A percentile compares a stretch with the other conserved stretches of the same genome.
These are phyloP conservation scores for Scaptomyza graminum DNA, from an alignment of 1,140 invertebrate species.

Conservation along the genomic window DNA sequence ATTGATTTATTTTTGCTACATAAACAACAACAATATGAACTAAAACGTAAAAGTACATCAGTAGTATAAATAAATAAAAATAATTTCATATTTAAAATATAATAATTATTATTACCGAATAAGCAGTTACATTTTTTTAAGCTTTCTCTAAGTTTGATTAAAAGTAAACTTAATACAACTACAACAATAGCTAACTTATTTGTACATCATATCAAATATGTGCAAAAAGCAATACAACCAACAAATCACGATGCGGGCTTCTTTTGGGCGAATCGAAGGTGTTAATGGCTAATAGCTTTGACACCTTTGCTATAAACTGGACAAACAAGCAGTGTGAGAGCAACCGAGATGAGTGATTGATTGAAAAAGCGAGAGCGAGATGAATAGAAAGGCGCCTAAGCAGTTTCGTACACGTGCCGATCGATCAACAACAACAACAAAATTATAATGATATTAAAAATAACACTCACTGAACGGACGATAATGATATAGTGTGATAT, in stretches of 20 bases:
- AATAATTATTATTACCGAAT: too few species aligned
- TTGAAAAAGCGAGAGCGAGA: constrained; percentile 1
- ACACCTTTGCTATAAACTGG: constrained; percentile 64
- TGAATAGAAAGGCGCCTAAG: background rate
- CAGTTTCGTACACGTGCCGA: constrained; percentile 26
- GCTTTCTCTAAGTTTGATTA: constrained; percentile 4
- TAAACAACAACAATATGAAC: background rate
- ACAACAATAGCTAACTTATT: constrained; percentile 16
- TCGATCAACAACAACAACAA: constrained; percentile 16
- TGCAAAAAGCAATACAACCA: constrained; percentile 43
- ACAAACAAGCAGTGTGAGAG: constrained; percentile 47
- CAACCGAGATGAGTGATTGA: constrained; percentile 3
- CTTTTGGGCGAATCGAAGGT: constrained; percentile 51
- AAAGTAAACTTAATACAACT: constrained; percentile 1
- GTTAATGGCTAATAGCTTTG: constrained; percentile 63
- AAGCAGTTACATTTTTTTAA: background rate
- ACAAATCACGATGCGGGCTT: constrained; percentile 29
- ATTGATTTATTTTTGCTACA: background rate
- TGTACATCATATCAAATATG: constrained; percentile 21
- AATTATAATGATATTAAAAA: constrained; percentile 5
- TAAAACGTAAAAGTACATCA: background rate
- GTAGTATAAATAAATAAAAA: too few species aligned
- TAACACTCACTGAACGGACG: constrained; percentile 31
- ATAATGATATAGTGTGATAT: constrained; percentile 32
- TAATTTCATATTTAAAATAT: too few species aligned